Percentiles rank a stretch among this genome's conserved stretches.
These are phyloP conservation scores for Drosophila multiciliata DNA, from an alignment of 2,888 invertebrate genomes.

Conservation along the genomic window DNA sequence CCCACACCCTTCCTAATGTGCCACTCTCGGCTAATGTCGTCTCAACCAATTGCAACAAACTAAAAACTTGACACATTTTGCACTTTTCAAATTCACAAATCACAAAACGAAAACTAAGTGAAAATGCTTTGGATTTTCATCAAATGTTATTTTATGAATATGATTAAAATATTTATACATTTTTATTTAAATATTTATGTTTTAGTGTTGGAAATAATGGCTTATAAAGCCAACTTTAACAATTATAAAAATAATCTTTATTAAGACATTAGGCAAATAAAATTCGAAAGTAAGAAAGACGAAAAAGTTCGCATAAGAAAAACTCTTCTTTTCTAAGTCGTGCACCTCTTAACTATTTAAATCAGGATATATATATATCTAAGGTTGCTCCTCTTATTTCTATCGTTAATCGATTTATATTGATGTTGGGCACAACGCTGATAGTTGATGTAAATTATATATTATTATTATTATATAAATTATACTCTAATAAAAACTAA, in stretches of 20 bases:
- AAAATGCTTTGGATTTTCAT: neutral
- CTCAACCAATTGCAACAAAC: constrained; percentile 20
- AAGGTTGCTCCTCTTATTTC: no score
- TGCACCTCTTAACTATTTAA: no score
- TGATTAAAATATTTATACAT: neutral
- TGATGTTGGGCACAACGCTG: no score
- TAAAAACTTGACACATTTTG: neutral
- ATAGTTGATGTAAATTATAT: no score
- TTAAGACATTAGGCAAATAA: neutral
- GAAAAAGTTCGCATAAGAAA: neutral
- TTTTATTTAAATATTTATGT: neutral
- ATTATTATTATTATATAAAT: neutral
- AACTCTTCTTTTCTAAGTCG: no score
- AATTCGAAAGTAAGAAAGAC: neutral
- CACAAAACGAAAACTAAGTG: neutral
- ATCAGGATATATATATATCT: no score
- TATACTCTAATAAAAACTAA: neutral
- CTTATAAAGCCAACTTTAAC: neutral
- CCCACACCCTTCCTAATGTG: constrained; percentile 9
- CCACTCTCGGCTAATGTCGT: constrained; percentile 20
- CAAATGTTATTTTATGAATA: neutral
- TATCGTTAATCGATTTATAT: neutral
- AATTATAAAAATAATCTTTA: neutral
- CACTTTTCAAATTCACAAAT: neutral
- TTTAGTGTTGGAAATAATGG: neutral